A percentile compares a stretch with the other conserved stretches of the same genome.
phyloP scores from a whole-genome alignment of 2,888 invertebrate genomes.

The Blera fallax region DNA sequence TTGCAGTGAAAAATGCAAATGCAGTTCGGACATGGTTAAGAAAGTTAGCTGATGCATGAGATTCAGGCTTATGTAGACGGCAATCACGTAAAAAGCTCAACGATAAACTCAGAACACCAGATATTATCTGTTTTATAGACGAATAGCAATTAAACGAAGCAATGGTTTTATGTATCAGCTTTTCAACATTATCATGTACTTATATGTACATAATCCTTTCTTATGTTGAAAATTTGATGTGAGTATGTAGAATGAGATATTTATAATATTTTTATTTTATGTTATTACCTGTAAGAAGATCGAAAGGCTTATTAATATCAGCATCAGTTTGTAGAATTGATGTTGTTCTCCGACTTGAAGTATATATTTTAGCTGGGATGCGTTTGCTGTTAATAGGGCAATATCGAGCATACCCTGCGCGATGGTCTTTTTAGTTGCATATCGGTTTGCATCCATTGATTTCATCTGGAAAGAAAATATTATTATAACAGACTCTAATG shows the following conservation, averaged over 20 bases:
- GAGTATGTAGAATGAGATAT: not conserved
- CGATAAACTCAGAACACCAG: conserved; percentile 88
- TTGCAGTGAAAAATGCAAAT: conserved; percentile 88
- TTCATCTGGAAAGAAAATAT: conserved; percentile 84
- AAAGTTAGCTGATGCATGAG: conserved; percentile 86
- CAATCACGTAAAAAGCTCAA: conserved; percentile 90
- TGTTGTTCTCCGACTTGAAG: conserved; percentile 92
- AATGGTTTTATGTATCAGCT: not conserved
- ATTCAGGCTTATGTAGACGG: conserved; percentile 87
- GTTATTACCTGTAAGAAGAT: conserved; percentile 90
- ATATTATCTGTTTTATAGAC: conserved; percentile 84
- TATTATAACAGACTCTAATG: not conserved
- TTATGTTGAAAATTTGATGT: conserved; percentile 5
- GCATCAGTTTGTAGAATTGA: conserved; percentile 92
- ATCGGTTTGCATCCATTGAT: conserved; percentile 91
- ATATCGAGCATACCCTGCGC: conserved; percentile 96
- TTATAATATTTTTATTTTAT: conserved; percentile 38
- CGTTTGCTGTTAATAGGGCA: conserved; percentile 93
- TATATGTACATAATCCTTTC: not conserved
- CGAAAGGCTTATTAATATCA: conserved; percentile 90
- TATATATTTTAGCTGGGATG: conserved; percentile 93
- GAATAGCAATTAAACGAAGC: conserved; percentile 67
- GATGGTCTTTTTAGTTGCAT: conserved; percentile 95
- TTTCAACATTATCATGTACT: not conserved
- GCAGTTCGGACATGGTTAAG: conserved; percentile 88